Conservation (phyloP, 2,113 vertebrate species). For the Carlito syrichta region DNA sequence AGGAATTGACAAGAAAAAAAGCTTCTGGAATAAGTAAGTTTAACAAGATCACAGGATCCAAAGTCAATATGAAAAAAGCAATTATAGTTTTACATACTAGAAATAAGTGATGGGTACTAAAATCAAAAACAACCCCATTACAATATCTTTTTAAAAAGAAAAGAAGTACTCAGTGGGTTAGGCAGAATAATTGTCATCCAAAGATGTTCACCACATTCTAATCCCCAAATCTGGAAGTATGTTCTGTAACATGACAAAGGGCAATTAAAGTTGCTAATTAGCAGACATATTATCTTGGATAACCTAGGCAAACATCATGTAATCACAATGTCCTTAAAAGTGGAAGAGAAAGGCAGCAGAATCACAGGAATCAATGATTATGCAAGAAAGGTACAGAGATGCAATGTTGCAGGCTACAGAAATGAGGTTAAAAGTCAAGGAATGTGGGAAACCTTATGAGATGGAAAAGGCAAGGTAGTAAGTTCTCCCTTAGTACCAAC, state of each 20-base stretch:
- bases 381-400: neutral
- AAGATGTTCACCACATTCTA: neutral
- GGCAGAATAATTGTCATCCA: neutral
- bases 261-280: neutral
- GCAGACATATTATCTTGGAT: neutral
- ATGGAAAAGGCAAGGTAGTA: neutral
- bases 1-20: neutral
- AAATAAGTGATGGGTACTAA: neutral
- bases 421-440: neutral
- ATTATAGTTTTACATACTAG: neutral
- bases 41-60: neutral
- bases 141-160: neutral
- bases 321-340: neutral
- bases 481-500: neutral
- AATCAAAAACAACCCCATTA: neutral
- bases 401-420: neutral
- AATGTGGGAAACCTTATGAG: neutral
- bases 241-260: neutral
- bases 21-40: neutral
- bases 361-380: neutral
- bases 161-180: neutral
- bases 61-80: neutral
- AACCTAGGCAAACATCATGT: neutral
- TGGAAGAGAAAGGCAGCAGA: neutral
- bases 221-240: neutral